Base-by-base conservation (phyloP, 2,888 invertebrate species). In the Vannuccia rotundouncinata region DNA sequence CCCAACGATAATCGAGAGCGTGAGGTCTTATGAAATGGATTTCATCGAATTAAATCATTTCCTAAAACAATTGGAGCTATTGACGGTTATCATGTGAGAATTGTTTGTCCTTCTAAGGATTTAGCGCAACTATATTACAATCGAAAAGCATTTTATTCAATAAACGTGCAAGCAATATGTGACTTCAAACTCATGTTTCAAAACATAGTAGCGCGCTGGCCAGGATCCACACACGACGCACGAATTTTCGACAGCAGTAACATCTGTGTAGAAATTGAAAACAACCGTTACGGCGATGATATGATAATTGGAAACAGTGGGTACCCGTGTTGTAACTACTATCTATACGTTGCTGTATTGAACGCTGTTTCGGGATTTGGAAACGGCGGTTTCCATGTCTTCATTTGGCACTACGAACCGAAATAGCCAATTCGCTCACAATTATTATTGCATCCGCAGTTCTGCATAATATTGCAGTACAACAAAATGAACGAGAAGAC, bases 81-180 rank as follows among this genome's bases (percentile, higher is more conserved):
- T 22, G 66, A 66, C 66, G 66, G 66, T 22, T 22, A 27, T 22
- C 2, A 66, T 66, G 66, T 66, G 17, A 5, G 25, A 5, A 22
- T 5, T 66, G 25, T 22, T 66, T 66, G 66, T 66, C 66, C 66
- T 66, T 66, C 17, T 5, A 45, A 45, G 45, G 5, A 45, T 45
- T 45, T 45, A 45, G 45, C 45, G 5, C 25, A 66, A 66, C 66
- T 66, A 66, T n/a, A 66, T 66, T 66, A 66, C 25, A 66, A 66
- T 66, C 66, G 10, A 17, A 66, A 66, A 66, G 66, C 66, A 66
- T 66, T 5, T 22, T 66, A 66, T 22, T 66, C 66, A 5, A 66
- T 66, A 5, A 66, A 66, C 66, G 66, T 66, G 5, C 17, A 45
- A 10, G 45, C 10, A 45, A 45, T 5, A 5, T 45, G 45, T 45